phyloP scores from a whole-genome alignment of 2,113 vertebrate genomes.

The Crotalus horridus region DNA sequence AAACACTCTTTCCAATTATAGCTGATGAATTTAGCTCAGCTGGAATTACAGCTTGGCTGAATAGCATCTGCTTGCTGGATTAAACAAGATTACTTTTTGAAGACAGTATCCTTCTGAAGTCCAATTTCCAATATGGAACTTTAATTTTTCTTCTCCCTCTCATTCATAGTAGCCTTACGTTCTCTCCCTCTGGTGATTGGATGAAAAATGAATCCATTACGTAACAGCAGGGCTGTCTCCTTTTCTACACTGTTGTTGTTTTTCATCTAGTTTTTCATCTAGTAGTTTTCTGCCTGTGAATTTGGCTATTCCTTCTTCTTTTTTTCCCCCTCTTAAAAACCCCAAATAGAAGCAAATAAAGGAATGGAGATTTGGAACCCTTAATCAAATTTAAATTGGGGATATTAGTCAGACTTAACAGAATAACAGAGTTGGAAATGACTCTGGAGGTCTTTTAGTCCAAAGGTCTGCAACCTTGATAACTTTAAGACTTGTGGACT shows the following conservation, averaged over 20 bases:
- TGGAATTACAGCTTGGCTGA: conserved; percentile 35
- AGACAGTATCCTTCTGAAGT: background rate
- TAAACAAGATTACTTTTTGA: background rate
- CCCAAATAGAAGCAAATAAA: background rate
- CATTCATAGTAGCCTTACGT: background rate
- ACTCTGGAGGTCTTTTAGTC: background rate
- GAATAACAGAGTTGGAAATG: background rate
- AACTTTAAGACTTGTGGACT: too few species aligned
- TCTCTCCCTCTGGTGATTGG: background rate
- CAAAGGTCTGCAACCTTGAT: too few species aligned
- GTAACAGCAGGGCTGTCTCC: background rate
- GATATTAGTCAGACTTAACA: background rate
- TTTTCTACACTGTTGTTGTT: background rate
- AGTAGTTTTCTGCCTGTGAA: background rate
- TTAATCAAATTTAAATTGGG: background rate
- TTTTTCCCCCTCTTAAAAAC: too few species aligned
- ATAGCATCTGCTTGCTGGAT: conserved; percentile 17
- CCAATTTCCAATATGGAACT: background rate
- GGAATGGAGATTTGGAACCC: background rate
- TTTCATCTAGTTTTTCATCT: background rate
- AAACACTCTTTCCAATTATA: conserved; percentile 29
- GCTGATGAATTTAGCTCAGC: conserved; percentile 29
- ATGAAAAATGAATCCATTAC: background rate
- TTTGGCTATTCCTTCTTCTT: background rate
- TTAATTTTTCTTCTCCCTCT: background rate